phyloP scores from a whole-genome alignment of 2,797 vertebrate genomes.

The Smutsia temminckii region DNA sequence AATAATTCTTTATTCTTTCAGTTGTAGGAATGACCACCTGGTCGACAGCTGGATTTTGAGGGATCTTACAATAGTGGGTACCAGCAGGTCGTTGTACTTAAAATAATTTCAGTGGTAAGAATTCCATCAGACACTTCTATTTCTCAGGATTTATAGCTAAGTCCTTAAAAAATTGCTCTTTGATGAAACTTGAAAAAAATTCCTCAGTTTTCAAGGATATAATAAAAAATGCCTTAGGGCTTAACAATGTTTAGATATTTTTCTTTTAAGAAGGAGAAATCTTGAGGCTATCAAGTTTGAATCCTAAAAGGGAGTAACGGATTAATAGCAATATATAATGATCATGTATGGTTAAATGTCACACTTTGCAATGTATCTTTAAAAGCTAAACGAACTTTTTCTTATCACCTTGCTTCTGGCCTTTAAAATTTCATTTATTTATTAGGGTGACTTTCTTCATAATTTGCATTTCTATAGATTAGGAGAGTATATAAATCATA shows the following conservation, averaged over 20 bases:
- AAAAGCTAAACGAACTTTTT: slow-evolving; percentile 33
- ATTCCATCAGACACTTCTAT: slow-evolving; percentile 82
- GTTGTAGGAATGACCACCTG: slow-evolving; percentile 72
- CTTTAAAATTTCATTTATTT: slow-evolving; percentile 42
- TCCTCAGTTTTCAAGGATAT: slow-evolving; percentile 77
- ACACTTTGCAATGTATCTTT: background rate
- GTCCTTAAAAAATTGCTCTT: slow-evolving; percentile 79
- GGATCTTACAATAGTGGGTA: slow-evolving; percentile 57
- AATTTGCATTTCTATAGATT: background rate
- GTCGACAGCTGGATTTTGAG: slow-evolving; percentile 76
- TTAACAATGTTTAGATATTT: slow-evolving; percentile 77
- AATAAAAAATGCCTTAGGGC: slow-evolving; percentile 77
- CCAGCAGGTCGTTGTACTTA: slow-evolving; percentile 74
- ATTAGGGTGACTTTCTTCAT: background rate
- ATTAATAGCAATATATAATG: slow-evolving; percentile 52
- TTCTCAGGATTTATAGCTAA: slow-evolving; percentile 83
- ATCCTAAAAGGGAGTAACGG: slow-evolving; percentile 38
- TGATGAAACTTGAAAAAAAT: slow-evolving; percentile 77
- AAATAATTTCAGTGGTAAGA: slow-evolving; percentile 79
- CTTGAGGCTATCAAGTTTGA: slow-evolving; percentile 53
- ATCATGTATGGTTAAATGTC: slow-evolving; percentile 19
- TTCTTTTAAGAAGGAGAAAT: slow-evolving; percentile 71
- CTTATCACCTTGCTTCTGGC: slow-evolving; percentile 26
- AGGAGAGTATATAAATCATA: background rate
- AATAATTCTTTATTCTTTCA: slow-evolving; percentile 60